Percentiles rank a stretch among this genome's conserved stretches.
These are phyloP conservation scores for Clarias fuscus DNA, from an alignment of 2,797 vertebrate species.

Conservation along the genomic window DNA sequence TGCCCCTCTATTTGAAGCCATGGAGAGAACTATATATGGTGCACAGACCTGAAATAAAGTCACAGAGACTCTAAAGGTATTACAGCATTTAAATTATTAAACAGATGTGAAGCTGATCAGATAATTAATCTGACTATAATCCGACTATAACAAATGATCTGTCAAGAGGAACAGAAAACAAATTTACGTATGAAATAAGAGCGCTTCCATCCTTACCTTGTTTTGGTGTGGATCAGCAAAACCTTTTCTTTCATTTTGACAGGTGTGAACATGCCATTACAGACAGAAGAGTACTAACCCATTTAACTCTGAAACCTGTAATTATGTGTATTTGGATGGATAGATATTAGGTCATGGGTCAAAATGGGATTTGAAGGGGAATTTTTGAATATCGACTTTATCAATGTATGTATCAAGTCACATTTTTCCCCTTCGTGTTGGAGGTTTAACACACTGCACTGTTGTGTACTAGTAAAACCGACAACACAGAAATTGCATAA, in stretches of 20 bases:
- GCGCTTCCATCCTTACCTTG: not conserved
- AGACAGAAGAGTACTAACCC: not conserved
- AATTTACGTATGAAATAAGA: slow-evolving; percentile 4
- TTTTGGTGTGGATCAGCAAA: not conserved
- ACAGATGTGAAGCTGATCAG: slow-evolving; percentile 42
- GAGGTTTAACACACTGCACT: not conserved
- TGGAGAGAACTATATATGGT: slow-evolving; percentile 46
- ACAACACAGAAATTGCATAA: not conserved
- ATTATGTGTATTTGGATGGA: not conserved
- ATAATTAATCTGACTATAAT: slow-evolving; percentile 46
- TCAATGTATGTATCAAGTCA: not conserved
- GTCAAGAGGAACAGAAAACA: slow-evolving; percentile 42
- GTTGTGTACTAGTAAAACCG: not conserved
- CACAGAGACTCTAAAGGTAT: slow-evolving; percentile 37
- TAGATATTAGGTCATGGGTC: not conserved
- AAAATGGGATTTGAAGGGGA: not conserved
- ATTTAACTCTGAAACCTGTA: not conserved
- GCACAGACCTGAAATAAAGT: slow-evolving; percentile 40
- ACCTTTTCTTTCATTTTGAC: not conserved
- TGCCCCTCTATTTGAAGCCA: slow-evolving; percentile 50
- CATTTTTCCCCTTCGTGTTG: not conserved
- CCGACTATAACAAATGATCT: slow-evolving; percentile 40
- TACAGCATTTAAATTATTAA: slow-evolving; percentile 45
- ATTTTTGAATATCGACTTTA: not conserved
- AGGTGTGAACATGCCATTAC: not conserved